Evolutionary conservation across 2,113 vertebrate species (phyloP), one percentile per base, ranked within the genome.

Genomic region (Saguinus imperator): DNA sequence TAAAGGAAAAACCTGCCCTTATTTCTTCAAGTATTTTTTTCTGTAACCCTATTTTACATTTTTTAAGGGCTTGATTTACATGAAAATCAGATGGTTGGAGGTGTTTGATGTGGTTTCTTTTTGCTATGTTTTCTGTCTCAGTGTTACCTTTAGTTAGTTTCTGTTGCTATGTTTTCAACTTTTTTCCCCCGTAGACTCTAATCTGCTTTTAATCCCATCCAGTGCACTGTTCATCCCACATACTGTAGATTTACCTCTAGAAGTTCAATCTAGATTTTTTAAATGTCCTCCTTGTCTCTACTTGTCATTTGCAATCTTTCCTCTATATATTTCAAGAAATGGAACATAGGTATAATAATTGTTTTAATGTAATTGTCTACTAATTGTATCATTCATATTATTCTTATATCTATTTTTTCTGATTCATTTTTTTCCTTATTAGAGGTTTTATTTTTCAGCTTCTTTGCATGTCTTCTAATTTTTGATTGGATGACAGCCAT

Each of bases 171-270:
- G 29, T 68, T 37, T 93, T 96, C 50, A 88, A 58, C 23, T 91
- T 92, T 55, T 91, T 95, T 88, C 23, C 83, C 94, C 52, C 27
- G 2, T 27, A 61, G 35, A 91, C 27, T 58, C 50, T 48, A 93
- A 66, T 87, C 40, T 87, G 4, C 5, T 79, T 96, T 96, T 94
- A 87, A 87, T 75, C 8, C 21, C n/a, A 87, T 43, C 35, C 4
- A 61, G 20, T 32, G 3, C 45, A 70, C 6, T 94, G 96, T 81
- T 52, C 66, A 58, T 84, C 85, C 96, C 21, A 90, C 21, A 72
- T 35, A 57, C 35, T 91, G 37, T 52, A 89, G 35, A 86, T 91
- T 92, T 95, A 91, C 77, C 75, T 97, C 45, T 86, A 58, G 45
- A 91, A 88, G n/a, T 50, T 85, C 40, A 73, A 27, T 45, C 84